Base-by-base conservation (phyloP, 2,888 invertebrate species). In the Quadroppia sp. region DNA sequence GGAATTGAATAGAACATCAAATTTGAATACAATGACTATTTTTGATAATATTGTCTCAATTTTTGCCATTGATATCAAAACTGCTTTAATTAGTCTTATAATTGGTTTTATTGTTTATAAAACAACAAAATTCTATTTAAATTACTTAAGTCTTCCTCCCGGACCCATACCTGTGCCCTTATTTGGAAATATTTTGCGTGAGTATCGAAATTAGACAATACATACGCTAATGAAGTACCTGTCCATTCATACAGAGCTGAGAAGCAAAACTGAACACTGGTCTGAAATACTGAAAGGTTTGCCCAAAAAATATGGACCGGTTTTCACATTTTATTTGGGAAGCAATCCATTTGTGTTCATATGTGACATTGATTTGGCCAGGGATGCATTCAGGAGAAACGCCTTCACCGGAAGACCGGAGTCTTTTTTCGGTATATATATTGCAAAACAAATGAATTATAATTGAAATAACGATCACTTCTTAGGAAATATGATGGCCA, bases 271-370 rank as follows among this genome's bases (percentile, higher is more conserved):
- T 36, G 9, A 9, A 7, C 6, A 36, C 6, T 36, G 36, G 36
- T 7, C 6, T 36, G 6, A 36, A 36, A 9, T 36, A 9, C 36
- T 36, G 6, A 4, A 36, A 9, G 9, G 36, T 7, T 36, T 36
- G 36, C 6, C 36, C 36, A 36, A 71, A 45, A 50, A 71, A 13
- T 53, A 71, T 25, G 71, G 71, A 1, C 20, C 48, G 1, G 20
- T 71, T 20, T 71, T 71, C n/a, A 71, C 71, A 6, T 3, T 71
- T 1, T 71, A 28, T 25, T 20, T 71, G 30, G 71, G 71, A 13
- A 40, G n/a, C 2, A 53, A n/a, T 2, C 50, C 71, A 1, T 48
- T 25, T 11, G 45, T 71, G 0, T 20, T 53, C 15, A 48, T 71
- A 17, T 20, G 11, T 13, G 71, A 71, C 20, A 15, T 23, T 20